Evolutionary conservation across 2,797 vertebrate genomes (phyloP).

Genomic region (Megaceryle alcyon): DNA sequence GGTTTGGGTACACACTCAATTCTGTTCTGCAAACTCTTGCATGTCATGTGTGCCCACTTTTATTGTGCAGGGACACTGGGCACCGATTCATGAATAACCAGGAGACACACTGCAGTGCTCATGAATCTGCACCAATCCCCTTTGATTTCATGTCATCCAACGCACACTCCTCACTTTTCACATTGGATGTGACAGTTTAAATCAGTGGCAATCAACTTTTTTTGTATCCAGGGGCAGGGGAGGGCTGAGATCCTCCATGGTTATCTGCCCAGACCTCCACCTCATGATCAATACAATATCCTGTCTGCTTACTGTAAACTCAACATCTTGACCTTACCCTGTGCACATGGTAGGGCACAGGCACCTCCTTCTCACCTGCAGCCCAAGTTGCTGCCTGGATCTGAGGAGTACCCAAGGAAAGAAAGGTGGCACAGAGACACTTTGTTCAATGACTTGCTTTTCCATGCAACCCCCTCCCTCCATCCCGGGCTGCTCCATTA

Average conservation of each 20-base stretch:
- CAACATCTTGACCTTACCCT: background rate
- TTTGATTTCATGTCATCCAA: background rate
- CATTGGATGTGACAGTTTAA: background rate
- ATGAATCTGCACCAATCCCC: background rate
- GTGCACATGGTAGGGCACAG: background rate
- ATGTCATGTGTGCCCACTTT: background rate
- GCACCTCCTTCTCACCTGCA: background rate
- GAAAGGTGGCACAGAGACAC: background rate
- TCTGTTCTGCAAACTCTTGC: background rate
- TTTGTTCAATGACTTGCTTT: background rate
- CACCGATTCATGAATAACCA: background rate
- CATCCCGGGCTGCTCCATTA: background rate
- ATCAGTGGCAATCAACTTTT: background rate
- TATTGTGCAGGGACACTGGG: background rate
- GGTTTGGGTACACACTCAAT: background rate
- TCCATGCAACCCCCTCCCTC: accelerated
- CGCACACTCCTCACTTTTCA: background rate
- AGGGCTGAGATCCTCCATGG: background rate
- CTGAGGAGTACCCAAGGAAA: background rate
- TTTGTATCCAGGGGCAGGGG: background rate
- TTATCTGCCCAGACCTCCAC: background rate
- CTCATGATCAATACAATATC: background rate
- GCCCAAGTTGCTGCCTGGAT: background rate
- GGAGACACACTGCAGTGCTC: background rate
- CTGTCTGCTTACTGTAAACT: background rate